Percentiles rank a stretch among this genome's conserved stretches.
These are phyloP conservation scores for Melanchra persicariae DNA, from an alignment of 2,888 invertebrate species.

Conservation along the genomic window DNA sequence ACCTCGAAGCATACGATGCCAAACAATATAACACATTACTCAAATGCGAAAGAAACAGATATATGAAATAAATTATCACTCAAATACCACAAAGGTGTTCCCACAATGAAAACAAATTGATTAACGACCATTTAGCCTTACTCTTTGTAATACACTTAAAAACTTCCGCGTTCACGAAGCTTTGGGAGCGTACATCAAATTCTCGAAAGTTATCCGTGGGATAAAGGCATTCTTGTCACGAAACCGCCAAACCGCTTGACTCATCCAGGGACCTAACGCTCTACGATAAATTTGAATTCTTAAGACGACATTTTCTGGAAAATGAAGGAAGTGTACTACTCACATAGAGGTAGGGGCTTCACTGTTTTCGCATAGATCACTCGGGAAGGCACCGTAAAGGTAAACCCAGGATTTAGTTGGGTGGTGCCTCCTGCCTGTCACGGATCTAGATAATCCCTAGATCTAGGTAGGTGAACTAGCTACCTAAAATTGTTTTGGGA, in stretches of 20 bases:
- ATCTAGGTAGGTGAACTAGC: constrained; percentile 27
- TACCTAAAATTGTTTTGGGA: constrained; percentile 24
- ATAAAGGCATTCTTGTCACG: constrained; percentile 83
- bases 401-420: constrained; percentile 51
- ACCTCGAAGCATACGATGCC: background rate
- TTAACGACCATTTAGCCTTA: constrained; percentile 65
- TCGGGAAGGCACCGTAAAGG: constrained; percentile 12
- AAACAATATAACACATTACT: constrained; percentile 41
- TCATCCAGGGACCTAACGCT: constrained; percentile 74
- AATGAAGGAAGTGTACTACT: constrained; percentile 67
- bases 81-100: constrained; percentile 45
- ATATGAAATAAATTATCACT: constrained; percentile 46
- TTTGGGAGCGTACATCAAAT: constrained; percentile 65
- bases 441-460: constrained; percentile 51
- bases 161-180: constrained; percentile 66
- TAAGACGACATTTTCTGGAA: constrained; percentile 73
- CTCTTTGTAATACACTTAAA: constrained; percentile 66
- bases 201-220: constrained; percentile 65
- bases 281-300: constrained; percentile 83
- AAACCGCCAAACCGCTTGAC: constrained; percentile 78
- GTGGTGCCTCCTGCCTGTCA: constrained; percentile 32
- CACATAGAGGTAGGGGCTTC: constrained; percentile 53
- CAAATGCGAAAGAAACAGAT: constrained; percentile 40
- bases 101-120: constrained; percentile 64
- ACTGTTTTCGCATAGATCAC: constrained; percentile 54